phyloP scores from a whole-genome alignment of 1,140 invertebrate species.

The Tetranychus urticae region DNA sequence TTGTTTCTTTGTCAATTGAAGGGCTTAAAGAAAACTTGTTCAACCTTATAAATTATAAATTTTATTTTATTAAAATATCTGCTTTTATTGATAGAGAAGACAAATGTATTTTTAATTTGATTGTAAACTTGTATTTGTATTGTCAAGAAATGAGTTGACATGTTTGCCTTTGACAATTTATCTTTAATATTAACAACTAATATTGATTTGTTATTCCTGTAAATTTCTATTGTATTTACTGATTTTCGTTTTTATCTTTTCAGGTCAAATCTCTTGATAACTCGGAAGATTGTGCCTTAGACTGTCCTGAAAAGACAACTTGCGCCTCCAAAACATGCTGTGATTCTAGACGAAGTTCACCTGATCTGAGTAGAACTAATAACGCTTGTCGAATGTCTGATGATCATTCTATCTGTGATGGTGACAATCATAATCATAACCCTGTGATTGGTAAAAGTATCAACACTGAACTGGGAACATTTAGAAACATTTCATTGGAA shows the following conservation, averaged over 20 bases:
- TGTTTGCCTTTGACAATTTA: neutral
- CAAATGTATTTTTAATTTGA: too few relatives aligned
- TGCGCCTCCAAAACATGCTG: constrained; percentile 13
- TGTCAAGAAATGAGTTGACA: neutral
- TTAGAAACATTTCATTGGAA: too few relatives aligned
- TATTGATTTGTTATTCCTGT: too few relatives aligned
- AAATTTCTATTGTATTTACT: too few relatives aligned
- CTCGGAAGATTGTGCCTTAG: constrained; percentile 11
- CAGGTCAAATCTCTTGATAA: constrained; percentile 3
- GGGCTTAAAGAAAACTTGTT: too few relatives aligned
- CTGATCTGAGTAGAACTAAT: neutral
- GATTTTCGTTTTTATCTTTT: neutral
- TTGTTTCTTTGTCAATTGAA: too few relatives aligned
- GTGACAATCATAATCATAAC: too few relatives aligned
- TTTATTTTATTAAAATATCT: too few relatives aligned
- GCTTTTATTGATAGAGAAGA: too few relatives aligned
- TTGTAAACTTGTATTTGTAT: too few relatives aligned
- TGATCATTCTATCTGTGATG: neutral
- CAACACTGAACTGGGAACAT: neutral
- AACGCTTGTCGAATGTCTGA: neutral
- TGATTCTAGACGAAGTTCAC: constrained; percentile 6
- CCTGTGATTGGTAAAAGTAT: neutral
- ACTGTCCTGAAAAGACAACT: constrained; percentile 12
- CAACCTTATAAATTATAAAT: too few relatives aligned
- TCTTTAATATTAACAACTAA: neutral